Evolutionary conservation across 2,113 vertebrate species (phyloP).

Genomic region (Eulacestoma nigropectus): DNA sequence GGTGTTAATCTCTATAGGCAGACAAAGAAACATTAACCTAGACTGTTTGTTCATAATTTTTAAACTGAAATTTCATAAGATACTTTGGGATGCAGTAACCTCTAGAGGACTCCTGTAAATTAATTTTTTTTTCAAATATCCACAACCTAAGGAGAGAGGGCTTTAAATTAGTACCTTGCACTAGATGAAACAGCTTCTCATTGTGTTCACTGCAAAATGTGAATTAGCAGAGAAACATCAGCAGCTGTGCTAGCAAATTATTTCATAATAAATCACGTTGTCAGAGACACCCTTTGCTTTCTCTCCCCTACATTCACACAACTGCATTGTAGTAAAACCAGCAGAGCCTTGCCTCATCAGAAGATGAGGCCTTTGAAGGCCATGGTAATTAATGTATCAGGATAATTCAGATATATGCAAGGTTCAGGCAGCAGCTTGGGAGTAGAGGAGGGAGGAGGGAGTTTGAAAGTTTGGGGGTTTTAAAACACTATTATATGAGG

Average conservation of each 20-base stretch:
- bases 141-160: not conserved
- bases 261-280: not conserved
- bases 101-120: not conserved
- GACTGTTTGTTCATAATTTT: not conserved
- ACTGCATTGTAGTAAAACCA: not conserved
- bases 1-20: not conserved
- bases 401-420: not conserved
- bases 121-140: not conserved
- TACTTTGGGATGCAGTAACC: not conserved
- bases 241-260: not conserved
- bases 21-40: not conserved
- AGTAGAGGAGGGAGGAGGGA: not conserved
- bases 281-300: not conserved
- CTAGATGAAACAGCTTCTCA: not conserved
- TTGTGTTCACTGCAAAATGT: not conserved
- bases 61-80: not conserved
- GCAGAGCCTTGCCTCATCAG: not conserved
- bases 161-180: not conserved
- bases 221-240: not conserved
- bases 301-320: not conserved
- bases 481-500: not conserved
- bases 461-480: not conserved
- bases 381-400: not conserved
- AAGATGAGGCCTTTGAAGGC: not conserved
- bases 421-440: not conserved